Base-by-base conservation (phyloP, 2,888 invertebrate genomes). In the Drosophila buzzatii region DNA sequence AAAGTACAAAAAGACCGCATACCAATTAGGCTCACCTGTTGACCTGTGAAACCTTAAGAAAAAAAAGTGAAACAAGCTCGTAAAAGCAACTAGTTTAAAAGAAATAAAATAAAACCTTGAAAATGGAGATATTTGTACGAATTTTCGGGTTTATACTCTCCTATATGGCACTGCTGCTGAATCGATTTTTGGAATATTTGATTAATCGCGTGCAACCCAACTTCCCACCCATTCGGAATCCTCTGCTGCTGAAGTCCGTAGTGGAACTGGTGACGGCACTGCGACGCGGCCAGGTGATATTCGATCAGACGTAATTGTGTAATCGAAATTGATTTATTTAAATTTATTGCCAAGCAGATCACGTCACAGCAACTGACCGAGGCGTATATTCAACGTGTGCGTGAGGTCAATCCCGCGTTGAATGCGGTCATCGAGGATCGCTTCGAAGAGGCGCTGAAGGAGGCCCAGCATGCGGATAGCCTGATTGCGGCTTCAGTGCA, bases 381-480 rank as follows among this genome's bases (percentile, higher is more conserved):
- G 2, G 94, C 94, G 0, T 97, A 95, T 91, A 95, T 97, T 59
- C 92, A 92, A 1, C 94, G 97, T 39, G 95, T 96, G 41, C 94
- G 94, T 58, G 94, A 95, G 81, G 95, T 97, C 0, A 96, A 97
- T 90, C 94, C 95, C 0, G 87, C 94, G 18, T 82, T 97, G n/a
- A 97, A 97, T 90, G 96, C 96, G 0, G 95, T 97, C 1, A 95
- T 96, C 0, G 95, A 96, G 18, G 94, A 96, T 18, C 92, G 96
- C 18, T 97, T 94, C 91, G 93, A 93, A 0, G 94, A 93, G 0
- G 97, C 97, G 0, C 60, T 96, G 1, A 92, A 94, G 18, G 96
- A 97, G 61, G 96, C 97, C 0, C 92, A 92, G 59, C 92, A 92
- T 31, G 94, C 95, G 2, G 97, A 97, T 91, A 80, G 91, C 14